Base-by-base conservation (phyloP, 2,113 vertebrate species). In the Gallinago jamesoni region DNA sequence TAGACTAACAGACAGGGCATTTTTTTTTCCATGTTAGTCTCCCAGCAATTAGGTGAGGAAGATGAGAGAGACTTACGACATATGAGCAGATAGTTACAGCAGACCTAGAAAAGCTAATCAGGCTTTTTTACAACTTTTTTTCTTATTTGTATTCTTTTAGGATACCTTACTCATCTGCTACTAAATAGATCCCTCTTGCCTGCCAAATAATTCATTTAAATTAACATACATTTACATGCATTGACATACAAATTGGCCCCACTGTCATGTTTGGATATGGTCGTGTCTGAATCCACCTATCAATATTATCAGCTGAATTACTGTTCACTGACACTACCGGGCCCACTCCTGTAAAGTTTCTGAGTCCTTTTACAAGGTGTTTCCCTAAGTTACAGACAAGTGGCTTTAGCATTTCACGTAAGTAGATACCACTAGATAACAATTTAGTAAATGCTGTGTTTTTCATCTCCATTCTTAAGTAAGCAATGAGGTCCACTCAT, bases 141-240 rank as follows among this genome's bases (percentile, higher is more conserved):
- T 70, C 90, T 93, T 66, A 84, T 95, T 95, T 68, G n/a, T 86
- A 90, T 97, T 97, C 91, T 93, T 96, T 86, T 20, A 47, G 35
- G 60, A 96, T 76, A 60, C 37, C n/a, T 95, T 95, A 52, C 41
- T 96, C 69, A 94, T 82, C 39, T 94, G 57, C 93, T 84, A 56
- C 80, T 97, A 95, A 97, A 96, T n/a, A 79, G 63, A 91, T 84
- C 95, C 72, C 86, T 93, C 67, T 83, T 30, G 74, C 63, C 92
- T 96, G 63, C 88, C 90, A 97, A 98, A 93, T 82, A 97, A 80
- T 43, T 39, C 53, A 80, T 95, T 96, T 89, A 70, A 91, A 97
- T 96, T 92, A 95, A 73, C 69, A 93, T 96, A 88, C 22, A 75
- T 95, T 97, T 96, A 81, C 82, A 95, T 93, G 86, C 50, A 90